Percentiles rank a stretch among this genome's conserved stretches.
phyloP scores from a whole-genome alignment of 2,113 vertebrate species.

The Clinocottus analis region DNA sequence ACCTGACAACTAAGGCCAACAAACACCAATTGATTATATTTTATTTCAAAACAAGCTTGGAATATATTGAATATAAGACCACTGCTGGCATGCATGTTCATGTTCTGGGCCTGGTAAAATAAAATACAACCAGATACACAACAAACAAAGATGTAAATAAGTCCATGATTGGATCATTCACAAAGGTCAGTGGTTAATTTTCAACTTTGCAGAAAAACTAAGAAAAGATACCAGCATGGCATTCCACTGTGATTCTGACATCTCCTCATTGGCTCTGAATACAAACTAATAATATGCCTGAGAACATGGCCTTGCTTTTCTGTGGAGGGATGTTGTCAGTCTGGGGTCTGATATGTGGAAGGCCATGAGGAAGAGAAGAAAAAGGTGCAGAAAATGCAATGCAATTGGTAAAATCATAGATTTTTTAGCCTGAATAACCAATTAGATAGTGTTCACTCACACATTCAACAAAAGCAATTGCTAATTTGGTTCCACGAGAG shows the following conservation, averaged over 20 bases:
- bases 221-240: no score
- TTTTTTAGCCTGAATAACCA: background rate
- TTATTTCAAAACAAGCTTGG: background rate
- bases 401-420: background rate
- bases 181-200: background rate
- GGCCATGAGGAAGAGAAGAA: background rate
- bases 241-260: no score
- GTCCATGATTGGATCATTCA: background rate
- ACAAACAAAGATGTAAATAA: background rate
- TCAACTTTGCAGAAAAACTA: no score
- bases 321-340: background rate
- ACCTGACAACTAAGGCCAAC: background rate
- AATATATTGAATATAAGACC: background rate
- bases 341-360: background rate
- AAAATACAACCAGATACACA: background rate
- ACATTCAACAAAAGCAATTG: constrained; percentile 7
- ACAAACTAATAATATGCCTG: constrained; percentile 8
- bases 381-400: background rate
- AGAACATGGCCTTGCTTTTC: background rate
- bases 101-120: background rate
- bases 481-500: constrained; percentile 1
- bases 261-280: constrained; percentile 3
- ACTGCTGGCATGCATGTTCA: background rate
- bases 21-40: constrained; percentile 6
- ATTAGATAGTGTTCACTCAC: background rate